Evolutionary conservation across 2,888 invertebrate species (phyloP).

Genomic region (Plebejus anna): DNA sequence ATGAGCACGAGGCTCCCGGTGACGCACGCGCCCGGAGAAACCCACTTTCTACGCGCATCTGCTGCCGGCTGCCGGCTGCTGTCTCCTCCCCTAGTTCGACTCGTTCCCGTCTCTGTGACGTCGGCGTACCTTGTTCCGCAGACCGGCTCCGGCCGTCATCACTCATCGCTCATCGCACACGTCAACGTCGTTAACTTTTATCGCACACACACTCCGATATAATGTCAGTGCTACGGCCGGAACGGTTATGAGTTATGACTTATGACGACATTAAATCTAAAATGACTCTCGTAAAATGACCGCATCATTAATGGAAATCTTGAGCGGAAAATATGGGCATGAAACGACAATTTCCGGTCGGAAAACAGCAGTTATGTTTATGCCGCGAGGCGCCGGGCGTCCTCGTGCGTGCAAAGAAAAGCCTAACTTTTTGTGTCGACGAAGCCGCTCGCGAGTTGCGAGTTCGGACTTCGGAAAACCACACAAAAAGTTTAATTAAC

Average conservation of each 20-base stretch:
- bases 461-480: not conserved
- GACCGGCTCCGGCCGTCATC: not conserved
- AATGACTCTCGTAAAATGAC: constrained; percentile 6
- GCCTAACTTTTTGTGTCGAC: not conserved
- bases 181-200: not conserved
- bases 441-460: not conserved
- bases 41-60: constrained; percentile 15
- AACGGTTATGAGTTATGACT: not conserved
- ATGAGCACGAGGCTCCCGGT: not conserved
- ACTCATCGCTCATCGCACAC: not conserved
- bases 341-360: constrained; percentile 2
- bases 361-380: constrained; percentile 2
- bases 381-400: not conserved
- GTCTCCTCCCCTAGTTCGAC: not conserved
- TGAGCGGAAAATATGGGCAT: not conserved
- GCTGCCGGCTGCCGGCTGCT: not conserved
- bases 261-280: not conserved
- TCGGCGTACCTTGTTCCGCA: not conserved
- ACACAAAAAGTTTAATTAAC: not conserved
- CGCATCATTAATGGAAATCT: constrained; percentile 3
- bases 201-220: constrained; percentile 10
- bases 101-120: not conserved
- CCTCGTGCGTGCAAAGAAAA: not conserved
- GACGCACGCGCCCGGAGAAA: constrained; percentile 2
- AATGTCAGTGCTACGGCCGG: not conserved